Evolutionary conservation across 1,140 invertebrate species (phyloP).

Genomic region (Lepidostoma basale): DNA sequence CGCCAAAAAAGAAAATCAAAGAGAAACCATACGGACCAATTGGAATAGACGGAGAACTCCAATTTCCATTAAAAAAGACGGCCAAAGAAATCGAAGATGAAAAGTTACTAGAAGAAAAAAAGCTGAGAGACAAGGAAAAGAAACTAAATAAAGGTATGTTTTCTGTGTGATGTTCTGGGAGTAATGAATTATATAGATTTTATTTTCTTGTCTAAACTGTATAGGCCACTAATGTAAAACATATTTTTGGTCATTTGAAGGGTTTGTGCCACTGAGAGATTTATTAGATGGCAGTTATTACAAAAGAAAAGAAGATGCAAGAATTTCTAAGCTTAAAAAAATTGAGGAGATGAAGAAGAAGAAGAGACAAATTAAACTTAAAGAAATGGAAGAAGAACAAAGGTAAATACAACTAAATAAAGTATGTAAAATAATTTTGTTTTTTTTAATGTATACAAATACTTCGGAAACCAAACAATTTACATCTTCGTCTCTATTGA

Average conservation of each 20-base stretch:
- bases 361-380: slow-evolving; percentile 18
- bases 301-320: slow-evolving; percentile 55
- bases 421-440: neutral
- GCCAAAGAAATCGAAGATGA: slow-evolving; percentile 48
- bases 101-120: slow-evolving; percentile 45
- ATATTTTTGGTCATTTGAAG: slow-evolving; percentile 43
- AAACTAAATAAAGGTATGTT: slow-evolving; percentile 17
- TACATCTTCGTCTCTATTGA: no score
- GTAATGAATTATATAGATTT: neutral
- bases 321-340: slow-evolving; percentile 54
- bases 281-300: slow-evolving; percentile 63
- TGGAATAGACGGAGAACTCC: slow-evolving; percentile 53
- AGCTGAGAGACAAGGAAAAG: slow-evolving; percentile 1
- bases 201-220: neutral
- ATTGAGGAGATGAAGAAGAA: slow-evolving; percentile 51
- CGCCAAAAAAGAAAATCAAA: slow-evolving; percentile 52
- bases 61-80: slow-evolving; percentile 55
- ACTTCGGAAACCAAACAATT: no score
- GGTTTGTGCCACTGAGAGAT: slow-evolving; percentile 61
- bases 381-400: slow-evolving; percentile 32
- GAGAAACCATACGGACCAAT: slow-evolving; percentile 49
- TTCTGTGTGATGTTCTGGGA: neutral
- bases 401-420: slow-evolving; percentile 32
- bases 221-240: neutral
- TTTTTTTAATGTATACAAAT: no score